Base-by-base conservation (phyloP, 2,888 invertebrate species). In the Drosophila buzzatii region DNA sequence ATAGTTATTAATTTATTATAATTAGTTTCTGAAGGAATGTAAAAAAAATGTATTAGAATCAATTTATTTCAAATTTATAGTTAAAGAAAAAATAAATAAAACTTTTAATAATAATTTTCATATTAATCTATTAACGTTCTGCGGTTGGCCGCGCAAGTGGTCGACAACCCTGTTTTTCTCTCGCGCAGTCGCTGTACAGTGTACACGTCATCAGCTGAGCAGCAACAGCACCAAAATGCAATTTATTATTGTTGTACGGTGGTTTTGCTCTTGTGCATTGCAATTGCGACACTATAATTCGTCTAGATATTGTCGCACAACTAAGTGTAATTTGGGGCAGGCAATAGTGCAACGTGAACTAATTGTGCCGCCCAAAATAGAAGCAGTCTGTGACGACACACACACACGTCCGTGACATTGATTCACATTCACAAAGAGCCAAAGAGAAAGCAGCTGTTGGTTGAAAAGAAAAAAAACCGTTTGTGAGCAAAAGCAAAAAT, bases 141-240 rank as follows among this genome's bases (percentile, higher is more conserved):
- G 52, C 16, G 0, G 2, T 9, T 1, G 0, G n/a, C 3, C 31
- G 1, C 5, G 16, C 45, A 9, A 14, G 14, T 1, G 37, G 47
- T 42, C 78, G 87, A 41, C 89, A 85, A 76, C 87, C 69, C 84
- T 84, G 56, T 20, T 23, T 31, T 12, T 6, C 68, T 68, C 81
- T 70, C 65, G 78, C 88, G 85, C 73, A 82, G 82, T 52, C 85
- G 82, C 87, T 74, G 77, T 58, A 67, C 75, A 89, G 85, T 74
- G 77, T 58, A 67, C 75, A 89, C 89, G 84, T 89, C 85, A 86
- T 88, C 85, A 89, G 85, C 89, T 89, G 85, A 63, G 73, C 73
- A 42, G 41, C 62, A 45, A 63, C 53, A 60, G 64, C 45, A 66
- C 41, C 47, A 66, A 73, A 33, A 42, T 33, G 71, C 57, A 31